Base-by-base conservation (phyloP, 1,140 invertebrate species). In the Drosophila burlai region DNA sequence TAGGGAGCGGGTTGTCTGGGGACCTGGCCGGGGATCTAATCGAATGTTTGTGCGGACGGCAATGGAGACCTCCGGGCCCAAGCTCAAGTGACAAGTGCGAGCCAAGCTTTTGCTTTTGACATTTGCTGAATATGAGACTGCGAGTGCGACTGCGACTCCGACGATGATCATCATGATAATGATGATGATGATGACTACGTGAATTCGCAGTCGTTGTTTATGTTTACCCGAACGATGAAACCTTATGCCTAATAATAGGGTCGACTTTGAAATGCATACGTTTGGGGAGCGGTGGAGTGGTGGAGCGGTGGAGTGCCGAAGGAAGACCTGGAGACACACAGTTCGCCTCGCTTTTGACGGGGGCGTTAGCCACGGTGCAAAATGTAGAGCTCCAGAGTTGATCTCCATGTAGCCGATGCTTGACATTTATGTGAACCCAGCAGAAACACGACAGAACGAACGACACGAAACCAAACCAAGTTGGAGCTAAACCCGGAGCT, bases 391-490 rank as follows among this genome's bases (percentile, higher is more conserved):
- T 89, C 52, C 49, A 21, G 66, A 72, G 59, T 68, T 78, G 84
- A 89, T 78, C 80, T 81, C 61, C 46, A 76, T 84, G 80, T 84
- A 73, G 85, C 81, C 85, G 29, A 73, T 81, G 85, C 85, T 89
- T 89, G 85, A 89, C 85, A 89, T 89, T 89, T 89, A 89, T 89
- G 85, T 89, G 85, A 89, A 89, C 85, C 85, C 81, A 82, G 11
- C n/a, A 43, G n/a, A 80, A 86, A 83, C 83, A 87, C 84, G 50
- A 54, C 38, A 52, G 49, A 57, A 55, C 54, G 49, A 57, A 55
- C 54, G 46, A 55, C 49, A 71, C 54, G 74, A 86, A 67, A 79
- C 75, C 75, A 75, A 72, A 76, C 71, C 76, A 36, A 54, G 13
- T 21, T 49, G 11, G 13, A 18, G n/a, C 67, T 2, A 43, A 52